These are phyloP conservation scores for Hippocampus comes DNA, from an alignment of 2,113 vertebrate species.

Conservation along the genomic window DNA sequence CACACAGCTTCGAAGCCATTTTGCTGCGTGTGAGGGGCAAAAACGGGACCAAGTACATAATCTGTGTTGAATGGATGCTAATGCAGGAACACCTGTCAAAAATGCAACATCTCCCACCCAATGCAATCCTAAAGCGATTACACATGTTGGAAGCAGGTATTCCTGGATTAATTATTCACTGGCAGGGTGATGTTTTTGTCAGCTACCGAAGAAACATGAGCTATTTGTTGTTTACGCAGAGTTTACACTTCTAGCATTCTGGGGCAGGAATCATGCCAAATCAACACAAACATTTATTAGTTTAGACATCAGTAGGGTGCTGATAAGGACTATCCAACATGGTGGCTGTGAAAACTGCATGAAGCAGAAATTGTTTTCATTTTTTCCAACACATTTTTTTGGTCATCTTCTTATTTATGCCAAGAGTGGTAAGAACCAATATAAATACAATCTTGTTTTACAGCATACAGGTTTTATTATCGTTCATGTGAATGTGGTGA, in stretches of 20 bases:
- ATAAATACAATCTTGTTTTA: too few relatives aligned
- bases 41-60: conserved; percentile 67
- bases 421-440: too few relatives aligned
- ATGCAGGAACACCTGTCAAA: conserved; percentile 92
- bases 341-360: too few relatives aligned
- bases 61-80: conserved; percentile 75
- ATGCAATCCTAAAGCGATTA: conserved; percentile 92
- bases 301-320: too few relatives aligned
- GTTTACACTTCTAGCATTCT: neutral
- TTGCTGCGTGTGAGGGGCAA: conserved; percentile 45
- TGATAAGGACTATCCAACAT: too few relatives aligned
- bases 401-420: too few relatives aligned
- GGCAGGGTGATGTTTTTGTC: conserved; percentile 6
- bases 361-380: too few relatives aligned
- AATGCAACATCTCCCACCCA: conserved; percentile 79
- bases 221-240: neutral
- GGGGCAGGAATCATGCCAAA: neutral
- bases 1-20: conserved; percentile 43
- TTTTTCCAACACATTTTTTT: too few relatives aligned
- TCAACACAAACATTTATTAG: neutral
- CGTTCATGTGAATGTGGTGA: too few relatives aligned
- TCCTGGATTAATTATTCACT: conserved; percentile 78
- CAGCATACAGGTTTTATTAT: too few relatives aligned
- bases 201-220: neutral
- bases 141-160: conserved; percentile 94